Evolutionary conservation across 2,888 invertebrate genomes (phyloP), one percentile per base, ranked within the genome.

Genomic region (Hoplodrina ambigua): DNA sequence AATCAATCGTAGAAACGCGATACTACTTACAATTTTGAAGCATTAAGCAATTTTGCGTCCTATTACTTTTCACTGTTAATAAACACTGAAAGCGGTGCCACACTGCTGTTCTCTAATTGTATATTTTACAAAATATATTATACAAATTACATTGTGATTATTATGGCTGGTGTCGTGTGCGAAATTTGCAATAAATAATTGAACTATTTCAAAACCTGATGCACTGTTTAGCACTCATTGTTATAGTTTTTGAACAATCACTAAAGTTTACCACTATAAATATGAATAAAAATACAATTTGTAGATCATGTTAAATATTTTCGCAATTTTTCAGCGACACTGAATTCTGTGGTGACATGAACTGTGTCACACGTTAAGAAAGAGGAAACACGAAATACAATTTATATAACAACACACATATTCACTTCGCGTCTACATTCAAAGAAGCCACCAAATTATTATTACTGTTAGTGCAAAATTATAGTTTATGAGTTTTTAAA

Each of bases 141-240:
- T 91, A 90, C 88, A 92, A 92, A 94, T 96, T 95, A 94, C 94
- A 94, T 95, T 96, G 95, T 93, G 94, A 90, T 88, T 89, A 88
- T 87, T 90, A 91, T 92, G 90, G 91, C 92, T 94, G 87, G 94
- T 94, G 94, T 91, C 88, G 88, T 88, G 95, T 95, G 95, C 94
- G 89, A 92, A 78, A 90, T 90, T 93, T 91, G 90, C 88, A 88
- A 91, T 89, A 90, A 92, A 90, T 89, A 90, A 90, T 90, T 91
- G 80, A 91, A 91, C 85, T 91, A 82, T 90, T 93, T 76, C 90
- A 94, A 89, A 92, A 95, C 94, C 95, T 95, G 94, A 88, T 89
- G 88, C 91, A 92, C 92, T 87, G 86, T 89, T 86, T 86, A 86
- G 79, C 82, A 81, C 86, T 86, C 91, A 87, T 89, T 90, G 91